Base-by-base conservation (phyloP, 1,140 invertebrate genomes). In the Drosophila sechellia region DNA sequence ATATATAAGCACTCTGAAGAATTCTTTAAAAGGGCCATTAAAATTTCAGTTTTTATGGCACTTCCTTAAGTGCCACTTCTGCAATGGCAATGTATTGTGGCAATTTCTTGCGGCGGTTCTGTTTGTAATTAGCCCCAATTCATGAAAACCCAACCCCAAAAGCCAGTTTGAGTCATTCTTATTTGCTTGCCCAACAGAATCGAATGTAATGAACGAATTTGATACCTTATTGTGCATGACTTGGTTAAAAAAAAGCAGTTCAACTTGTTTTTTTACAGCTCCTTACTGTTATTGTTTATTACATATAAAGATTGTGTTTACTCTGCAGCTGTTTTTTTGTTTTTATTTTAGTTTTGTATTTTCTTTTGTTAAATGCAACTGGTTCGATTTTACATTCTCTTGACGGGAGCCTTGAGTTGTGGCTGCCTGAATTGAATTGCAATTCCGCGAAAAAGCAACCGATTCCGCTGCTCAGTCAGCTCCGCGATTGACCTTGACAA, bases 371-470 rank as follows among this genome's bases (percentile, higher is more conserved):
- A 74, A 73, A 59, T 74, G 71, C 72, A 76, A 76, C 60, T 76
- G 72, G 72, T 76, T 76, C 54, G 73, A 66, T 76, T 73, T 81
- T 84, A 89, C 84, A 87, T 87, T 87, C 84, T 89, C 84, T 83
- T 55, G 46, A 59, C 71, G 63, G 52, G 71, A 61, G 60, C 84
- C 79, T 89, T 89, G 84, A 71, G 43, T n/a, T 59, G 52, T 54
- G 60, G 45, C 27, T 68, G 57, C 3, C 66, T 59, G 54, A 69
- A 68, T 55, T 64, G 81, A 86, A 81, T 73, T 86, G 83, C 66
- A 76, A 86, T 86, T 86, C 81, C 78, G 81, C 78, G 72, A 69
- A 77, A 65, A 58, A 37, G 52, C 25, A 34, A 40, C 52, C 63
- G 63, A 69, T 70, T 57, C 53, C 55, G 50, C 57, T 42, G 52